These are phyloP conservation scores for Gopherus evgoodei DNA, from an alignment of 2,113 vertebrate genomes.

Conservation along the genomic window DNA sequence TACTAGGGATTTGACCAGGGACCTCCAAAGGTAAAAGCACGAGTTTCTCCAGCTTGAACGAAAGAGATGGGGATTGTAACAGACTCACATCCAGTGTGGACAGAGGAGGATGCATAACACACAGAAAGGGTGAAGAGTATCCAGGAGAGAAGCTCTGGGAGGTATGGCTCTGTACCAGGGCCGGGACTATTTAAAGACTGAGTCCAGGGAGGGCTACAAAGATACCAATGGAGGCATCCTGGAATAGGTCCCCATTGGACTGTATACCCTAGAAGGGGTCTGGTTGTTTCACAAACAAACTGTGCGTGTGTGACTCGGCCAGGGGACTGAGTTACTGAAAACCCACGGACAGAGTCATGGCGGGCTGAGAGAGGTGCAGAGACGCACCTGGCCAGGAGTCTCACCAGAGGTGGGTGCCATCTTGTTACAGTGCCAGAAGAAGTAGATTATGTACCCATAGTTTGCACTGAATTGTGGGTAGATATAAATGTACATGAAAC, in stretches of 20 bases:
- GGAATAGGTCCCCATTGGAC: background rate
- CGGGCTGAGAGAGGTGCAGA: background rate
- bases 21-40: background rate
- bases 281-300: background rate
- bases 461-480: background rate
- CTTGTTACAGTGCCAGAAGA: background rate
- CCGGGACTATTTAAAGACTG: background rate
- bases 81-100: no score
- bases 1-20: background rate
- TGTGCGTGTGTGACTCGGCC: background rate
- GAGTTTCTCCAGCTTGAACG: background rate
- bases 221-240: background rate
- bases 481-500: background rate
- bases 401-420: background rate
- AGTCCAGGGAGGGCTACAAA: background rate
- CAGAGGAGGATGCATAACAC: background rate
- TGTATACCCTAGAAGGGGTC: background rate
- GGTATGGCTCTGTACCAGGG: background rate
- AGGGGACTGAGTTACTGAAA: background rate
- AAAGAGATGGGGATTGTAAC: background rate
- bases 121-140: background rate
- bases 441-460: background rate
- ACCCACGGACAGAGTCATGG: background rate
- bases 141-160: background rate
- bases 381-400: background rate